Base-by-base conservation (phyloP, 2,797 vertebrate species). In the Hafferia zeledoni region DNA sequence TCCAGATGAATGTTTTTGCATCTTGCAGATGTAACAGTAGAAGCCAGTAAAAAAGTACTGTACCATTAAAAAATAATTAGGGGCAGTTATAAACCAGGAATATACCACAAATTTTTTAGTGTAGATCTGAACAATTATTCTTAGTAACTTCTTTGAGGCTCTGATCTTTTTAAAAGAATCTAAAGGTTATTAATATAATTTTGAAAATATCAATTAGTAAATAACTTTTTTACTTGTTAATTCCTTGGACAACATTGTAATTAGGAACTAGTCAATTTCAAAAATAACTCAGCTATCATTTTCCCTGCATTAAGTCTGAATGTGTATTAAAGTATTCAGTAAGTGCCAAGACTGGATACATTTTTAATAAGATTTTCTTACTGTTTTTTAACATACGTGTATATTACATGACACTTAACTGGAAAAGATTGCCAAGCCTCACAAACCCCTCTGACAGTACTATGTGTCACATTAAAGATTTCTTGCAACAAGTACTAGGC, bases 131-230 rank as follows among this genome's bases (percentile, higher is more conserved):
- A 19, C 5, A 69, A 43, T 39, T 22, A 49, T 39, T 56, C 25
- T 77, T 47, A 52, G 23, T 10, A 77, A 23, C 7, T 8, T 53
- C 17, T 87, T 74, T 74, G 52, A 79, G 16, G 7, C 1, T 47
- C 31, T 55, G 13, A 65, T 64, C 0, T 84, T 91, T 81, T 64
- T 13, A 61, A 87, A 53, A 23, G 30, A 53, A 82, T 53, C 30
- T 35, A 35, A 72, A 20, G 2, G 18, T 87, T 68, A 64, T 46
- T 44, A 70, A 67, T 47, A 44, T 47, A 89, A 93, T 52, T 86
- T 96, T 95, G 89, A 17, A 86, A 30, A 65, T 72, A 41, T 84
- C 46, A 90, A 74, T 92, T 88, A 82, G 63, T 72, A 89, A 96
- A 90, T 94, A 2, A 33, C 94, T 97, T 96, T 94, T 57, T 55